Percentiles rank a stretch among this genome's conserved stretches.
Conservation (phyloP, 2,888 invertebrate species). For the Plusia festucae region DNA sequence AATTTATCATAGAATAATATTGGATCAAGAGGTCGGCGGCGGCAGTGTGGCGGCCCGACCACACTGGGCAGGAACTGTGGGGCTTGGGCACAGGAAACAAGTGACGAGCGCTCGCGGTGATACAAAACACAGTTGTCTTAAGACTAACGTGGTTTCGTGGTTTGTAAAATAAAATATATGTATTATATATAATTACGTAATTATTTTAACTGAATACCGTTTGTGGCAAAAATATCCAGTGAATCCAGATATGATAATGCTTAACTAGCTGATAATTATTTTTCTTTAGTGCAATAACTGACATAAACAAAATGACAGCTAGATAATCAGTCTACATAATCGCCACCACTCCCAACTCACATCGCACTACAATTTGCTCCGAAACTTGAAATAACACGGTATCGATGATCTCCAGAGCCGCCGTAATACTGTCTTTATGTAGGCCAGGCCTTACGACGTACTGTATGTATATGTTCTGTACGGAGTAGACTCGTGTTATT, state of each 20-base stretch:
- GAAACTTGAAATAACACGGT: conserved; percentile 56
- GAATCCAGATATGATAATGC: too few relatives aligned
- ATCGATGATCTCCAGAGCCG: conserved; percentile 52
- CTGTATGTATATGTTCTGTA: conserved; percentile 6
- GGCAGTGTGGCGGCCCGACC: conserved; percentile 20
- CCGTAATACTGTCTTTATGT: conserved; percentile 45
- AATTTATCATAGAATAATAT: conserved; percentile 67
- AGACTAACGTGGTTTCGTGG: too few relatives aligned
- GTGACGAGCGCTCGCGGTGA: background rate
- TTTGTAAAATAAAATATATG: too few relatives aligned
- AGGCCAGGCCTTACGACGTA: conserved; percentile 23
- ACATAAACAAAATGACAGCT: too few relatives aligned
- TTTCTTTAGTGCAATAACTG: too few relatives aligned
- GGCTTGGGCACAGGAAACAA: background rate
- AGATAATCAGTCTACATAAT: background rate
- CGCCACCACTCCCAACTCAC: conserved; percentile 23
- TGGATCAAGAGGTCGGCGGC: conserved; percentile 54
- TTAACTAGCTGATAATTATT: too few relatives aligned
- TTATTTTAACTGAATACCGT: too few relatives aligned
- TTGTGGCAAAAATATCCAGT: too few relatives aligned
- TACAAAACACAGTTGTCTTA: background rate
- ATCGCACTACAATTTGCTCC: conserved; percentile 35
- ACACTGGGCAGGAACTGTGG: conserved; percentile 26
- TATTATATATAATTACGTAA: too few relatives aligned
- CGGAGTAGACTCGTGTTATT: conserved; percentile 42